phyloP scores from a whole-genome alignment of 2,888 invertebrate species.

The Teleiodes luculella region DNA sequence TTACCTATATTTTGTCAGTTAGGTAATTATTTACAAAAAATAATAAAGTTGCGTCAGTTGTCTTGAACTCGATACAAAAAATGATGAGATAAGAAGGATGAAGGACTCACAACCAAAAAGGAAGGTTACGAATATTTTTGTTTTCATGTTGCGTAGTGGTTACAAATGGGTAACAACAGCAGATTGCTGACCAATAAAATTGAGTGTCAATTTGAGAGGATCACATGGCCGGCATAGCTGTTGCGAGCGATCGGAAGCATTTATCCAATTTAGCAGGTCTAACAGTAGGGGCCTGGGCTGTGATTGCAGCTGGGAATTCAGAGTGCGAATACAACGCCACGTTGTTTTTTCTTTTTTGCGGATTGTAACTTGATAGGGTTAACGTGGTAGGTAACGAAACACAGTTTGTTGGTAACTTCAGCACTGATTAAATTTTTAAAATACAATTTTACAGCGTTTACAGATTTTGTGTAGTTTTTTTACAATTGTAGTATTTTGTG shows the following conservation, averaged over 20 bases:
- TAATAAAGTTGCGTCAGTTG: too few relatives aligned
- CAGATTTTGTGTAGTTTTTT: too few relatives aligned
- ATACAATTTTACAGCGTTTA: too few relatives aligned
- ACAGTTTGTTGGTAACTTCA: too few relatives aligned
- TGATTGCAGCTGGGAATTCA: neutral
- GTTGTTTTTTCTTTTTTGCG: too few relatives aligned
- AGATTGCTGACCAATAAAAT: neutral
- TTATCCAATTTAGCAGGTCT: slow-evolving; percentile 7
- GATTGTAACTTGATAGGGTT: too few relatives aligned
- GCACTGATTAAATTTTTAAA: too few relatives aligned
- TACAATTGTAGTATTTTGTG: too few relatives aligned
- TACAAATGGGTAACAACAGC: neutral
- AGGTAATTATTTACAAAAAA: too few relatives aligned
- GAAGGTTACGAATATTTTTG: neutral
- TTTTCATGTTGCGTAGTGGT: neutral
- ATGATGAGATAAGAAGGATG: neutral
- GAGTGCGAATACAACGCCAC: too few relatives aligned
- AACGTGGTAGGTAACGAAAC: too few relatives aligned
- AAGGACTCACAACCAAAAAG: neutral
- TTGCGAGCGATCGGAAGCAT: neutral
- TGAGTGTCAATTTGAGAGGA: neutral
- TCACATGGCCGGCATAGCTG: slow-evolving; percentile 1
- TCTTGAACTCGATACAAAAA: neutral
- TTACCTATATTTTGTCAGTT: too few relatives aligned
- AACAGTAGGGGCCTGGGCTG: neutral